phyloP scores from a whole-genome alignment of 2,888 invertebrate species.

The Erynnis tages region DNA sequence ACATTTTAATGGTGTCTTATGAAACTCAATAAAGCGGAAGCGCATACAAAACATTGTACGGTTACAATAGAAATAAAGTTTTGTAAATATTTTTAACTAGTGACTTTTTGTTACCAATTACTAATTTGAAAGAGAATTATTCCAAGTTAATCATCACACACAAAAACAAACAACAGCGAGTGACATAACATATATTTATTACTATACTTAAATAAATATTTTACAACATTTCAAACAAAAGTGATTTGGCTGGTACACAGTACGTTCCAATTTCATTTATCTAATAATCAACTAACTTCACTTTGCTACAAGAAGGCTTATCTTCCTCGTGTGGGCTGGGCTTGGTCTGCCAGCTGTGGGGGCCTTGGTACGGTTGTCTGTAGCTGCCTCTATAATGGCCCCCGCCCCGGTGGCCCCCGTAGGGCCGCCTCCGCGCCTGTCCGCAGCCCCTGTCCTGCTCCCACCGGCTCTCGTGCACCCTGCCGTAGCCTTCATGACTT shows the following conservation, averaged over 20 bases:
- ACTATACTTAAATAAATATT: slow-evolving; percentile 20
- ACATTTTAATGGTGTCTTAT: too few relatives aligned
- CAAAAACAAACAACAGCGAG: not conserved
- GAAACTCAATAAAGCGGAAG: too few relatives aligned
- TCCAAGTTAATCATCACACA: too few relatives aligned
- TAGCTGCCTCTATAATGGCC: slow-evolving; percentile 44
- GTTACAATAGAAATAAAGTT: too few relatives aligned
- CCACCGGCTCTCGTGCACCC: slow-evolving; percentile 39
- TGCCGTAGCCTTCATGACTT: slow-evolving; percentile 28
- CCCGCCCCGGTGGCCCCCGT: slow-evolving; percentile 50
- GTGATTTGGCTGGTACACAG: slow-evolving; percentile 4
- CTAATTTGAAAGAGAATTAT: too few relatives aligned
- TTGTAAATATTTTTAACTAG: too few relatives aligned
- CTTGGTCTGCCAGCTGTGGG: slow-evolving; percentile 30
- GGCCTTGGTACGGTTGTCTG: slow-evolving; percentile 30
- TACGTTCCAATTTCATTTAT: not conserved
- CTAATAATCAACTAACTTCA: slow-evolving; percentile 72
- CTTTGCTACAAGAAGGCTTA: slow-evolving; percentile 48
- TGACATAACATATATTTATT: slow-evolving; percentile 11
- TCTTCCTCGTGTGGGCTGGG: slow-evolving; percentile 19
- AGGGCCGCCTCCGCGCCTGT: slow-evolving; percentile 43
- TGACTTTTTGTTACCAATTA: too few relatives aligned
- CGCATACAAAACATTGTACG: too few relatives aligned
- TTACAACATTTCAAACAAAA: slow-evolving; percentile 6
- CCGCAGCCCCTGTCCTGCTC: slow-evolving; percentile 40